Conservation (phyloP, 92 coral and sea anemone species). For the Desmophyllum pertusum region DNA sequence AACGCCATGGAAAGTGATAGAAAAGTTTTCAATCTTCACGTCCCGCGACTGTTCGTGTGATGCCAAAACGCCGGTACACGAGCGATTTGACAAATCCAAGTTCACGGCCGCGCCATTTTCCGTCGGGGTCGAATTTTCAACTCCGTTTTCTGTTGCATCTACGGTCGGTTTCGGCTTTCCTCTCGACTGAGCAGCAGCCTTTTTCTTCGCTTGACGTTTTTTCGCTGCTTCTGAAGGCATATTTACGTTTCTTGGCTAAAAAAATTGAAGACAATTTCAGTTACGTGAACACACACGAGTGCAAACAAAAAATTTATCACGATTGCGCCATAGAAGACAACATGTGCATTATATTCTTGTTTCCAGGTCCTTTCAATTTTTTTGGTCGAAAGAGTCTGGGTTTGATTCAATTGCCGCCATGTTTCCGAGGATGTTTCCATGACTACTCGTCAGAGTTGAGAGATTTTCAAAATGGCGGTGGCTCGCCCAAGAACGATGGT, state of each 20-base stretch:
- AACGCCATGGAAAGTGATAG: constrained; percentile 98
- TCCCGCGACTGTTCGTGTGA: constrained; percentile 95
- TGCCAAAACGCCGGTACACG: constrained; percentile 99
- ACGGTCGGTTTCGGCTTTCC: constrained; percentile 87
- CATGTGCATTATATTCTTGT: constrained; percentile 30
- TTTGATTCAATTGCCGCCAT: constrained; percentile 13
- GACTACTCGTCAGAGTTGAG: constrained; percentile 42
- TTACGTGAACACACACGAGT: neutral
- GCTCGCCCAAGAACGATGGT: constrained; percentile 71
- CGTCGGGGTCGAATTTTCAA: constrained; percentile 37
- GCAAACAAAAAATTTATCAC: constrained; percentile 26
- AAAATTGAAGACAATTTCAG: neutral
- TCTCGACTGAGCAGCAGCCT: constrained; percentile 95
- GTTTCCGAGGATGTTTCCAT: no score
- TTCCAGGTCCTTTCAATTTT: neutral
- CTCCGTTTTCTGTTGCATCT: constrained; percentile 61
- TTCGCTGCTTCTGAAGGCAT: constrained; percentile 99
- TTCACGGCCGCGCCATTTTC: constrained; percentile 71
- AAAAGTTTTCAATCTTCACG: constrained; percentile 90
- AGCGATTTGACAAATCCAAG: constrained; percentile 73
- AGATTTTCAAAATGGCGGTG: constrained; percentile 94
- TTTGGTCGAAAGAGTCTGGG: constrained; percentile 5
- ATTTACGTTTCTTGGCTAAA: neutral
- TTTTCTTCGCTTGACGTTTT: constrained; percentile 99
- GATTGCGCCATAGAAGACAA: constrained; percentile 64